Base-by-base conservation (phyloP, 2,113 vertebrate species). In the Callaeas wilsoni region DNA sequence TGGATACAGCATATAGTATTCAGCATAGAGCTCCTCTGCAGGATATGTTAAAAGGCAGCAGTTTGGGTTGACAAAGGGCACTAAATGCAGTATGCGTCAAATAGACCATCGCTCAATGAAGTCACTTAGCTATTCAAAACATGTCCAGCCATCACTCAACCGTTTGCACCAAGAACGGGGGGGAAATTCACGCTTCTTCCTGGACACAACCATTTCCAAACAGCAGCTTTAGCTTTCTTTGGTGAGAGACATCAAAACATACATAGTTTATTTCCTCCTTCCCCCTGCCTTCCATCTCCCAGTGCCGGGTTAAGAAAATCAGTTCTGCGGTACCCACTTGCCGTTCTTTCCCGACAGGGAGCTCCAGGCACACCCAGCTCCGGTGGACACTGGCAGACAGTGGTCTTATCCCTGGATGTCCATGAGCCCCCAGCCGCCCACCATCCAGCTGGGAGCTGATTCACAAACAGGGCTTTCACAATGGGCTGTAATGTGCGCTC, bases 51-150 rank as follows among this genome's bases (percentile, higher is more conserved):
- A 96, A 96, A 98, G 98, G 97, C 98, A 98, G 97, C 93, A 90
- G 97, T 96, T 98, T 96, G 97, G 98, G 97, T 97, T 94, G 98
- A 97, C 98, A 98, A 98, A 98, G 98, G 98, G 97, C 98, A 98
- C 96, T 97, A 98, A 97, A 98, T 98, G 98, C 98, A 98, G 98
- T 98, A 98, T 98, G 98, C 98, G 98, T 98, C 98, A 98, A 98
- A 98, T 64, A 98, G 98, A 97, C 98, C 98, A 98, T 98, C 94
- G 98, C 97, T 98, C 98, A 98, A 97, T 98, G 98, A 98, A 98
- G 98, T 98, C 98, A 98, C 98, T 98, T 98, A 98, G 98, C 97
- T 97, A 98, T 98, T 98, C 98, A 98, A 98, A 98, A 98, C 98
- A 98, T 98, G 98, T 98, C 93, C 98, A 96, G 97, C 98, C 97